Evolutionary conservation across 2,888 invertebrate genomes (phyloP), one percentile per base, ranked within the genome.

Genomic region (Drosophila austrosaltans): DNA sequence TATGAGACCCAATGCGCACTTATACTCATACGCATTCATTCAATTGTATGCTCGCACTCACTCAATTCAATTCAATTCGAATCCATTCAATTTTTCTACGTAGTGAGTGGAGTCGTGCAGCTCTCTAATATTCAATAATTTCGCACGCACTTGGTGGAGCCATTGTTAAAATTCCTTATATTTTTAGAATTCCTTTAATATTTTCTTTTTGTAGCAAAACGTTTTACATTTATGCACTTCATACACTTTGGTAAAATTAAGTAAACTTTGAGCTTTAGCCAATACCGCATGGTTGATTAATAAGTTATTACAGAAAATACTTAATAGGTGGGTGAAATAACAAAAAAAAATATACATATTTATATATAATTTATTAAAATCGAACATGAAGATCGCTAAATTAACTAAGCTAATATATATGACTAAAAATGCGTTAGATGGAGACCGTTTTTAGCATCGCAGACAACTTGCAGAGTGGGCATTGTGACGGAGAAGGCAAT

Each of bases 401-500:
- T 7, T 54, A 61, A 53, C 53, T 39, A 62, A 62, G 22, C n/a
- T 22, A 53, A 36, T 36, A 10, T 3, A 10, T 20, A 20, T 58
- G 28, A 67, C 78, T 92, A 91, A 67, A 86, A 88, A 78, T 89
- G 89, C 66, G 90, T 82, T 79, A 92, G 82, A 83, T 91, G 90
- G 66, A 92, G 76, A 63, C 93, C 92, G 59, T 91, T 92, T 69
- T 93, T 91, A 79, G 93, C 86, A 72, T 93, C 92, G 70, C 90
- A 92, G 10, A 85, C 83, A 20, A 93, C 76, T 64, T 78, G 82
- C 20, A 89, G 81, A 56, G 79, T 95, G 95, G 28, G 94, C 94
- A 92, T 99, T 99, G 92, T 99, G 99, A 79, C 98, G 94, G 87
- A 97, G 93, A 91, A 97, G 99, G 90, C 96, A 97, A 92, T 98